Conservation (phyloP, 2,888 invertebrate species). For the Coecobrya sp. region DNA sequence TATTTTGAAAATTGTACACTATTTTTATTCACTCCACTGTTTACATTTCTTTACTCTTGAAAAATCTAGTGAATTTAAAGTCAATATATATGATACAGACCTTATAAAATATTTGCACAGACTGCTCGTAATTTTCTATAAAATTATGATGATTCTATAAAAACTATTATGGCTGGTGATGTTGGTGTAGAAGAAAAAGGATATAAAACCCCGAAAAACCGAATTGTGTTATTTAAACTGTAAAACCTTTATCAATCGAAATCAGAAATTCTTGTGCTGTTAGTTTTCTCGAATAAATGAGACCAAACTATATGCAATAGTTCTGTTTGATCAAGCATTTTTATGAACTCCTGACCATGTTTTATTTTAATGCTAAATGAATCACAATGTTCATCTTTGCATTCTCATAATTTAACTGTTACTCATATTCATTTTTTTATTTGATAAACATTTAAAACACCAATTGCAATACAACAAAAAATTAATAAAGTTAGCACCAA, state of each 20-base stretch:
- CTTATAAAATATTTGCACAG: slow-evolving; percentile 20
- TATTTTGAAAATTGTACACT: neutral
- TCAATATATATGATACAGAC: slow-evolving; percentile 26
- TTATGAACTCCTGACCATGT: too few species aligned
- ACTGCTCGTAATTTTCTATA: slow-evolving; percentile 49
- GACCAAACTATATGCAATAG: slow-evolving; percentile 19
- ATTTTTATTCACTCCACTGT: neutral
- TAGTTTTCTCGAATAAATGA: slow-evolving; percentile 35
- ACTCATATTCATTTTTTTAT: too few species aligned
- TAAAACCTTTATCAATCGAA: slow-evolving; percentile 37
- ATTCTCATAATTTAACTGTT: too few species aligned
- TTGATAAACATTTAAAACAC: too few species aligned
- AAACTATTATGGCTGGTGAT: neutral
- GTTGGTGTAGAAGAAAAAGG: neutral
- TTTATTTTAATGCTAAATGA: too few species aligned
- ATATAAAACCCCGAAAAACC: slow-evolving; percentile 27
- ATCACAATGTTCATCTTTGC: too few species aligned
- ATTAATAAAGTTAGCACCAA: too few species aligned
- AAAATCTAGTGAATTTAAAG: slow-evolving; percentile 36
- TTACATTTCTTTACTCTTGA: neutral
- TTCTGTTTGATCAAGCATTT: neutral
- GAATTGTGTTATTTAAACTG: slow-evolving; percentile 50
- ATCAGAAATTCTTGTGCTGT: slow-evolving; percentile 23
- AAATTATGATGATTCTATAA: neutral
- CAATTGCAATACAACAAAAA: too few species aligned